Conservation (phyloP, 2,113 vertebrate genomes). For the Cololabis saira region DNA sequence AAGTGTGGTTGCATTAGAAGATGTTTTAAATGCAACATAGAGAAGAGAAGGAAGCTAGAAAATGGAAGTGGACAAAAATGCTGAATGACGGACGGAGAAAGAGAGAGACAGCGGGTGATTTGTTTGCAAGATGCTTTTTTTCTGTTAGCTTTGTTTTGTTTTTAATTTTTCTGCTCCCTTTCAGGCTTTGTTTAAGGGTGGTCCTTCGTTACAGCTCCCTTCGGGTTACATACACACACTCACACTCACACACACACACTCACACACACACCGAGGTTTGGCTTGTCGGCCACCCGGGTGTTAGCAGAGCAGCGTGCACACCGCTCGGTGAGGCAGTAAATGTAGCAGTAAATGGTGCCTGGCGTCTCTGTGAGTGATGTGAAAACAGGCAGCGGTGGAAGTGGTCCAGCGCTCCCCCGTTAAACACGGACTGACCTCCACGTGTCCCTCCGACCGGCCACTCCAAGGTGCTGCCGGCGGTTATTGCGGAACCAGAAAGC, state of each 20-base stretch:
- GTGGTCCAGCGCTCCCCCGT: background rate
- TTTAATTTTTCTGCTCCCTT: conserved; percentile 7
- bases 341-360: conserved; percentile 40
- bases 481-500: no score
- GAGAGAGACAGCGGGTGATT: conserved; percentile 41
- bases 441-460: no score
- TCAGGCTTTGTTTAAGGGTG: conserved; percentile 61
- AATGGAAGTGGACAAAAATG: background rate
- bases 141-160: conserved; percentile 18
- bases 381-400: conserved; percentile 30
- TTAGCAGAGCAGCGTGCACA: conserved; percentile 35
- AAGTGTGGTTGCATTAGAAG: background rate
- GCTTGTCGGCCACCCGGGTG: conserved; percentile 47
- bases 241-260: conserved; percentile 3
- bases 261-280: conserved; percentile 11
- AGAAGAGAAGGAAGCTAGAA: background rate
- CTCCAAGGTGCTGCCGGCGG: no score
- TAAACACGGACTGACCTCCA: no score
- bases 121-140: conserved; percentile 47
- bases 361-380: conserved; percentile 1
- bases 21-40: background rate
- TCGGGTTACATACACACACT: conserved; percentile 36
- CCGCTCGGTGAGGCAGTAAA: conserved; percentile 34
- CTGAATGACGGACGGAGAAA: conserved; percentile 9
- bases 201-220: conserved; percentile 51